Conservation (phyloP, 2,113 vertebrate genomes). For the Actenoides lindsayi region DNA sequence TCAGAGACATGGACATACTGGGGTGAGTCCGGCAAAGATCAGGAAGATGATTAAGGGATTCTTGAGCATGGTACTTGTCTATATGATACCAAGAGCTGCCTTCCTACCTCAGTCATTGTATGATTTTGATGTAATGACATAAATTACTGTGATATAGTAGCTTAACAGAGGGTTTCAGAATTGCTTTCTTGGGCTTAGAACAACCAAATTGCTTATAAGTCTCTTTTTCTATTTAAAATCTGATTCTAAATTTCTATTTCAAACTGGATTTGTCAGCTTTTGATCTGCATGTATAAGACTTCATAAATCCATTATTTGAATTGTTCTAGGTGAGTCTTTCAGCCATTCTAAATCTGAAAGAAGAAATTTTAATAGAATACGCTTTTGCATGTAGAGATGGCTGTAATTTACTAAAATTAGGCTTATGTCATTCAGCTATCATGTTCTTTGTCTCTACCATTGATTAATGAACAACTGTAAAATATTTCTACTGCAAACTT, state of each 20-base stretch:
- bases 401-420: not conserved
- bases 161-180: not conserved
- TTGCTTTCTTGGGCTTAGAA: not conserved
- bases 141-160: not conserved
- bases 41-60: too few species aligned
- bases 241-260: not conserved
- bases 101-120: not conserved
- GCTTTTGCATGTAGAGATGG: not conserved
- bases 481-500: slow-evolving; percentile 43
- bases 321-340: not conserved
- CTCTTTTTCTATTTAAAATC: not conserved
- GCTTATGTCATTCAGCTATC: slow-evolving; percentile 30
- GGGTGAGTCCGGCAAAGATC: too few species aligned
- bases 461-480: slow-evolving; percentile 34
- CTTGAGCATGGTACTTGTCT: not conserved
- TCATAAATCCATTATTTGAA: not conserved
- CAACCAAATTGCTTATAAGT: not conserved
- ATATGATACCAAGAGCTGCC: not conserved
- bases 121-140: not conserved
- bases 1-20: too few species aligned
- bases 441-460: not conserved
- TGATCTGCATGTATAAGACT: not conserved
- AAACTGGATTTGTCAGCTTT: not conserved
- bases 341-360: not conserved
- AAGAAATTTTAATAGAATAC: not conserved